Conservation (phyloP, 2,888 invertebrate genomes). For the Muscina levida region DNA sequence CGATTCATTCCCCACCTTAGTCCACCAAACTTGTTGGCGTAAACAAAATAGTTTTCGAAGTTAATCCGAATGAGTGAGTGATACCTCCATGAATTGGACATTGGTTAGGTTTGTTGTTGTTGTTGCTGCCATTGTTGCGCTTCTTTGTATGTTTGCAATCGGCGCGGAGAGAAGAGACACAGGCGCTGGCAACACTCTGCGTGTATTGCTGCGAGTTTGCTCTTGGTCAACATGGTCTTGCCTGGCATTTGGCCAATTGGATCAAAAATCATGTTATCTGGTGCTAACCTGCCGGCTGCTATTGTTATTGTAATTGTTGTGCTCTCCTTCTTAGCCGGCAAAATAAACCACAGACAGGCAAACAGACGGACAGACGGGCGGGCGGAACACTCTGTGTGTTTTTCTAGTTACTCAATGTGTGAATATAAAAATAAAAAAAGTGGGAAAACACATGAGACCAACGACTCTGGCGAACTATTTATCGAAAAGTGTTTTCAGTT, state of each 20-base stretch:
- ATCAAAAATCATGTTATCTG: constrained; percentile 48
- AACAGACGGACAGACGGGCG: not conserved
- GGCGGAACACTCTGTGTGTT: not conserved
- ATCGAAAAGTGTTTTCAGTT: constrained; percentile 32
- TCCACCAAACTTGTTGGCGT: not conserved
- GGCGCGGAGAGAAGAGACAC: not conserved
- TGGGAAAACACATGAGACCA: constrained; percentile 29
- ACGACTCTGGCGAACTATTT: constrained; percentile 31
- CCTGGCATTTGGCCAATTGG: constrained; percentile 61
- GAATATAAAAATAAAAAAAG: constrained; percentile 21
- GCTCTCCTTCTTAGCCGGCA: constrained; percentile 49
- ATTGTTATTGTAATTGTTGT: constrained; percentile 33
- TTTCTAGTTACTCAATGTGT: constrained; percentile 9
- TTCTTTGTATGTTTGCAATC: no score
- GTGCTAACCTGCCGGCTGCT: constrained; percentile 49
- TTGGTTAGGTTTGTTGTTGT: constrained; percentile 8
- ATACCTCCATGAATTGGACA: not conserved
- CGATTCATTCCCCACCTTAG: not conserved
- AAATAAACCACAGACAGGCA: constrained; percentile 19
- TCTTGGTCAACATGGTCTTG: constrained; percentile 24
- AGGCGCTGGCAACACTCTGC: not conserved
- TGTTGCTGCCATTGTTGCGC: not conserved
- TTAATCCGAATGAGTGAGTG: constrained; percentile 17
- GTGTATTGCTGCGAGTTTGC: constrained; percentile 13
- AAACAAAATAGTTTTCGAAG: constrained; percentile 17